Evolutionary conservation across 2,888 invertebrate species (phyloP).

Genomic region (Trachelus troglodyta): DNA sequence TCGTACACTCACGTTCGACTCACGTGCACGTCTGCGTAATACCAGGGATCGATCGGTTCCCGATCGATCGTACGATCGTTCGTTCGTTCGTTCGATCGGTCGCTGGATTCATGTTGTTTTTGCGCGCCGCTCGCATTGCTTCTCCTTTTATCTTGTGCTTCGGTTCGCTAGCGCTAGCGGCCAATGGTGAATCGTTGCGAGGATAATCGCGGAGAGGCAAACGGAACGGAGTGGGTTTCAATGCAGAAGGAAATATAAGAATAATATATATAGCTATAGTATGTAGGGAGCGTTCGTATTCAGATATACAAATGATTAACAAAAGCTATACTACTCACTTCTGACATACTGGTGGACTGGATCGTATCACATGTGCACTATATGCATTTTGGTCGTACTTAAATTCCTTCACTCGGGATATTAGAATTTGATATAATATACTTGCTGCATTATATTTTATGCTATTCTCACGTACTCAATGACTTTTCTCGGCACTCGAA

Average conservation of each 20-base stretch:
- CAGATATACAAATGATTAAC: not conserved
- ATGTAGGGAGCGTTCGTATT: not conserved
- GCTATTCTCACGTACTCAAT: not conserved
- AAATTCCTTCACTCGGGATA: not conserved
- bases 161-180: conserved; percentile 6
- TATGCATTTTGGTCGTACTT: not conserved
- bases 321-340: not conserved
- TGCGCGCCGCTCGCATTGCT: conserved; percentile 34
- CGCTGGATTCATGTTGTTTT: conserved; percentile 54
- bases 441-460: not conserved
- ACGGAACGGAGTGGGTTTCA: not conserved
- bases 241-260: not conserved
- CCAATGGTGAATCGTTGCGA: conserved; percentile 1
- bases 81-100: conserved; percentile 45
- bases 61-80: conserved; percentile 6
- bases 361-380: not conserved
- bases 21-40: conserved; percentile 61
- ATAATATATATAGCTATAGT: not conserved
- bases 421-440: not conserved
- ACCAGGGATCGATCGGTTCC: conserved; percentile 58
- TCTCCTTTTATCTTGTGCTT: conserved; percentile 28
- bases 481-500: not conserved
- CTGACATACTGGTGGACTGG: not conserved
- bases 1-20: conserved; percentile 50
- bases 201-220: conserved; percentile 5